phyloP scores from a whole-genome alignment of 1,140 invertebrate species.

The Littorina saxatilis region DNA sequence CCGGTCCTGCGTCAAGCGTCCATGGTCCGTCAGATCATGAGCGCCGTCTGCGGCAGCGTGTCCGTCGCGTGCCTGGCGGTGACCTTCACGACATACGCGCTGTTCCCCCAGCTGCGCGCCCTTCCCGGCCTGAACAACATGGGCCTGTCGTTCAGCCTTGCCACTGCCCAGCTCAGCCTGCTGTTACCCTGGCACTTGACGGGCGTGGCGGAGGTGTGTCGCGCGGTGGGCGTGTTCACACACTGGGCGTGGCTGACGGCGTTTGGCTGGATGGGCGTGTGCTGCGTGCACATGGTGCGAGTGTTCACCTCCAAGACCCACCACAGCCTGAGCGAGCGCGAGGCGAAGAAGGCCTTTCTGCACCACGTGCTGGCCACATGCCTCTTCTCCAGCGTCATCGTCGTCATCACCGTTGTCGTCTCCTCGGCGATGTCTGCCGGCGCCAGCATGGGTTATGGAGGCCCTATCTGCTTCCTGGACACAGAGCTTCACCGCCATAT shows the following conservation, averaged over 20 bases:
- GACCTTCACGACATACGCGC: slow-evolving; percentile 74
- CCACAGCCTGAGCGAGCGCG: too few relatives aligned
- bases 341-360: background rate
- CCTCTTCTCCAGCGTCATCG: background rate
- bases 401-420: background rate
- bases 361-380: background rate
- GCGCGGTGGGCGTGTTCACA: too few relatives aligned
- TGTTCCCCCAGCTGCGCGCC: too few relatives aligned
- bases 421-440: background rate
- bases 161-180: background rate
- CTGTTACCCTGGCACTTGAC: background rate
- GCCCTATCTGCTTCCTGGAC: background rate
- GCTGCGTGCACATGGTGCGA: background rate
- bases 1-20: slow-evolving; percentile 2
- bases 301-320: background rate
- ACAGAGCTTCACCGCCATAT: background rate
- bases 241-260: too few relatives aligned
- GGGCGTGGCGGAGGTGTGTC: too few relatives aligned
- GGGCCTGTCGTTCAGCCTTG: background rate
- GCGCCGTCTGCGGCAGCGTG: too few relatives aligned
- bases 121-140: background rate
- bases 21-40: background rate
- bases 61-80: too few relatives aligned
- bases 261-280: too few relatives aligned
- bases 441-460: slow-evolving; percentile 11